These are phyloP conservation scores for Cichlasoma orientale DNA, from an alignment of 2,797 vertebrate genomes.

Conservation along the genomic window DNA sequence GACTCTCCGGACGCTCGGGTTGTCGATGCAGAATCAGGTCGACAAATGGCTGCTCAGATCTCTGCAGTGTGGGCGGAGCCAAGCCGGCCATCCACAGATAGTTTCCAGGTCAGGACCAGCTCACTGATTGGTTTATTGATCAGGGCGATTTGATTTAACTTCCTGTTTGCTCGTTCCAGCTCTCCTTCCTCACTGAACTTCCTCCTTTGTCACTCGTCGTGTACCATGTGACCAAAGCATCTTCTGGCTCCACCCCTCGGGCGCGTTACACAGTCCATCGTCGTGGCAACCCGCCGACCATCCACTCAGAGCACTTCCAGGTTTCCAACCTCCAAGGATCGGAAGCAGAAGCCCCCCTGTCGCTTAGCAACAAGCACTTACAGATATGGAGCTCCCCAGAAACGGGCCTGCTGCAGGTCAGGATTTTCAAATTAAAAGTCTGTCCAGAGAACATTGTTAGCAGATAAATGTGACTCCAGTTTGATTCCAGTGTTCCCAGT, in stretches of 20 bases:
- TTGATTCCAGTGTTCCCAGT: not conserved
- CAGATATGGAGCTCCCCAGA: slow-evolving; percentile 81
- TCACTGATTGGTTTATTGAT: not conserved
- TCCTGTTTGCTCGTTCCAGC: slow-evolving; percentile 62
- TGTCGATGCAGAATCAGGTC: slow-evolving; percentile 78
- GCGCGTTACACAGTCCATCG: slow-evolving; percentile 79
- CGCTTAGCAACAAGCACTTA: slow-evolving; percentile 86
- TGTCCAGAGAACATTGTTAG: not conserved
- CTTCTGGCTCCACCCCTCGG: slow-evolving; percentile 68
- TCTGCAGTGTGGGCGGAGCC: slow-evolving; percentile 87
- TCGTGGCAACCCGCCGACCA: slow-evolving; percentile 37
- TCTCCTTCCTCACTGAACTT: slow-evolving; percentile 85
- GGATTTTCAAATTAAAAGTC: slow-evolving; percentile 36
- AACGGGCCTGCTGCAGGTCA: slow-evolving; percentile 88
- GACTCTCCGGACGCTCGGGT: slow-evolving; percentile 80
- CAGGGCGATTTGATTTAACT: not conserved
- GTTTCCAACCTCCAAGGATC: slow-evolving; percentile 67
- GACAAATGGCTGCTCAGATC: slow-evolving; percentile 80
- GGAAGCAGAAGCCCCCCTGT: slow-evolving; percentile 70
- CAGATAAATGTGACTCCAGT: not conserved
- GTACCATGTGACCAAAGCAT: slow-evolving; percentile 83
- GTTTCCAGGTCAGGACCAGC: slow-evolving; percentile 83
- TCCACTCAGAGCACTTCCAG: slow-evolving; percentile 77
- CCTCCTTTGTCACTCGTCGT: slow-evolving; percentile 85
- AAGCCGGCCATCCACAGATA: slow-evolving; percentile 71